Evolutionary conservation across 2,888 invertebrate genomes (phyloP).

Genomic region (Malthinus flaveolus): DNA sequence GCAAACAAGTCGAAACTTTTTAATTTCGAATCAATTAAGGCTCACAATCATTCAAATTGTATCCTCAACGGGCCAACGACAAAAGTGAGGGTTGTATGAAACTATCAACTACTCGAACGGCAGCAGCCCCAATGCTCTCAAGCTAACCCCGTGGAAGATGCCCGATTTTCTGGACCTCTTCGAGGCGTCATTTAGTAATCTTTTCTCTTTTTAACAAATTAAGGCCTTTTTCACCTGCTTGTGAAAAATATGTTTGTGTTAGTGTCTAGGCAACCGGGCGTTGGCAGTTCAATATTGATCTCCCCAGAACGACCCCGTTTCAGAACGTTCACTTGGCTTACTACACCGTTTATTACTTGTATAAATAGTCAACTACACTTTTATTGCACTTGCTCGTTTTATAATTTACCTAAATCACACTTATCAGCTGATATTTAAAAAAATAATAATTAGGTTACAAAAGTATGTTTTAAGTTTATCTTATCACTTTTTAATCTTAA

Average conservation of each 20-base stretch:
- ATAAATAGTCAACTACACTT: slow-evolving; percentile 22
- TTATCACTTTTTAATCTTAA: neutral
- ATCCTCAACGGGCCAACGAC: too few relatives aligned
- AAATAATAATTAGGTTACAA: slow-evolving; percentile 4
- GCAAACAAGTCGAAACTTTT: neutral
- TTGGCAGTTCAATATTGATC: slow-evolving; percentile 33
- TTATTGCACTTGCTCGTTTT: slow-evolving; percentile 9
- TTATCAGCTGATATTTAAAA: slow-evolving; percentile 12
- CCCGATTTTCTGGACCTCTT: too few relatives aligned
- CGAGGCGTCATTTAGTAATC: too few relatives aligned
- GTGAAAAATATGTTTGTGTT: slow-evolving; percentile 28
- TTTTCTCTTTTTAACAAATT: neutral
- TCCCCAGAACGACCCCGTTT: slow-evolving; percentile 30
- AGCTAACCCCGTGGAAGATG: too few relatives aligned
- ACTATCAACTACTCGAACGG: too few relatives aligned
- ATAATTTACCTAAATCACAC: slow-evolving; percentile 9
- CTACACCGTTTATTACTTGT: slow-evolving; percentile 30
- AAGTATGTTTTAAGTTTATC: neutral
- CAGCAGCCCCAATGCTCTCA: too few relatives aligned
- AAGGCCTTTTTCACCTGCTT: neutral
- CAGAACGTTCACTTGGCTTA: slow-evolving; percentile 32
- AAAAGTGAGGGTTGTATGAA: too few relatives aligned
- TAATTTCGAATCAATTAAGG: neutral
- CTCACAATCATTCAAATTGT: too few relatives aligned
- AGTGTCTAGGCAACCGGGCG: slow-evolving; percentile 32